Base-by-base conservation (phyloP, 1,140 invertebrate genomes). In the Bombus picipes region DNA sequence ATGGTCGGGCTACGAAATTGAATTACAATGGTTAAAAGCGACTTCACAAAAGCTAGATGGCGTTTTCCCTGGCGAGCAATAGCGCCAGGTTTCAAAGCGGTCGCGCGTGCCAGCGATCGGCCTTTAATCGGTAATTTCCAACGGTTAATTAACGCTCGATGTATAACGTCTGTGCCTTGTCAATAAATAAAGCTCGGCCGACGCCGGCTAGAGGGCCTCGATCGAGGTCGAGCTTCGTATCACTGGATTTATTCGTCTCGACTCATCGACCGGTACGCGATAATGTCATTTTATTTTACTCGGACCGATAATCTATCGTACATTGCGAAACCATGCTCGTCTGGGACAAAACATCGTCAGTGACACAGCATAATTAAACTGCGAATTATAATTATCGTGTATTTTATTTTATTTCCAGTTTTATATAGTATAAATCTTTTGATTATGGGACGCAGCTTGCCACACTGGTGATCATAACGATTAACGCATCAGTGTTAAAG, bases 121-220 rank as follows among this genome's bases (percentile, higher is more conserved):
- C 34, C 28, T 72, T 85, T 85, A 85, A 80, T 85, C 70, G 57
- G 77, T 72, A 78, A 85, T 85, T 85, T 73, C 68, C 83, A 85
- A 81, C 68, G 83, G 47, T 79, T 85, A 85, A 85, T 85, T 85
- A 85, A 81, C 39, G 53, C 68, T 81, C 57, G 83, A 85, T 73
- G 70, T 78, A 78, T n/a, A 72, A 66, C 83, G 77, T 85, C 77
- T 65, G 53, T 57, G 53, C 83, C 28, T 66, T 6, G 77, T 39
- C 77, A 22, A 81, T 81, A 85, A 72, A 80, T 80, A 85, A 85
- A 72, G 57, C 68, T 25, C 32, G 81, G 13, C 32, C 28, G 71
- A 75, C n/a, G 57, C 39, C 12, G 37, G 4, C 13, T 12, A 25
- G 39, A 8, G 70, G 13, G 5, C 25, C 4, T 6, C 8, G 57